phyloP scores from a whole-genome alignment of 2,888 invertebrate species.

The Cataglyphis altisquamis region DNA sequence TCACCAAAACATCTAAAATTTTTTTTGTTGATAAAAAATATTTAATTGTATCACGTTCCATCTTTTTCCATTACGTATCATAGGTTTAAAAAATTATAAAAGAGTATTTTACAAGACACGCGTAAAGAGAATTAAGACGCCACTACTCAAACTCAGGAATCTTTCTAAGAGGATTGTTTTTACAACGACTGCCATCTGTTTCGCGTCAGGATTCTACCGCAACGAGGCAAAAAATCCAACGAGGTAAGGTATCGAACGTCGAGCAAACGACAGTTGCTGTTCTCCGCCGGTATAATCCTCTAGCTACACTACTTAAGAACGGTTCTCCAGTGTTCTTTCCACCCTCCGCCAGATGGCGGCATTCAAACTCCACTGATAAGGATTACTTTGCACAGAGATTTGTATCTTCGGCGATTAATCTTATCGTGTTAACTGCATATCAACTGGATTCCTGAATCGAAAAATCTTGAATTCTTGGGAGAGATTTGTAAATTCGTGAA shows the following conservation, averaged over 20 bases:
- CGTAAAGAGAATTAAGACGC: neutral
- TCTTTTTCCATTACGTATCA: neutral
- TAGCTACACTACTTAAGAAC: constrained; percentile 49
- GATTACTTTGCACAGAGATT: neutral
- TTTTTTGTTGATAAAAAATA: neutral
- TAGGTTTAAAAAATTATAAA: neutral
- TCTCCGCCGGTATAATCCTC: constrained; percentile 48
- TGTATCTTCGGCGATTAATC: constrained; percentile 18
- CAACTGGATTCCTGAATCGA: neutral
- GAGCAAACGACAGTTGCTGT: neutral
- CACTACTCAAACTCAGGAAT: neutral
- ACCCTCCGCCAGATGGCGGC: constrained; percentile 70
- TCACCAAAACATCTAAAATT: neutral
- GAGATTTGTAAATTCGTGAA: neutral
- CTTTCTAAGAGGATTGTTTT: neutral
- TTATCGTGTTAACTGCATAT: neutral
- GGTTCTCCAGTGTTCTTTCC: constrained; percentile 8
- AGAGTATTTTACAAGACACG: neutral
- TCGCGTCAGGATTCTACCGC: constrained; percentile 9
- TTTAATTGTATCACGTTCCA: neutral
- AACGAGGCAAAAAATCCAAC: constrained; percentile 9
- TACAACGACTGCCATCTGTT: constrained; percentile 44
- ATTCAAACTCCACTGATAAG: constrained; percentile 50
- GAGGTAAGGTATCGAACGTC: constrained; percentile 36
- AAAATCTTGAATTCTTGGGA: neutral